Conservation (phyloP, 2,113 vertebrate species). For the Baryphthengus martii region DNA sequence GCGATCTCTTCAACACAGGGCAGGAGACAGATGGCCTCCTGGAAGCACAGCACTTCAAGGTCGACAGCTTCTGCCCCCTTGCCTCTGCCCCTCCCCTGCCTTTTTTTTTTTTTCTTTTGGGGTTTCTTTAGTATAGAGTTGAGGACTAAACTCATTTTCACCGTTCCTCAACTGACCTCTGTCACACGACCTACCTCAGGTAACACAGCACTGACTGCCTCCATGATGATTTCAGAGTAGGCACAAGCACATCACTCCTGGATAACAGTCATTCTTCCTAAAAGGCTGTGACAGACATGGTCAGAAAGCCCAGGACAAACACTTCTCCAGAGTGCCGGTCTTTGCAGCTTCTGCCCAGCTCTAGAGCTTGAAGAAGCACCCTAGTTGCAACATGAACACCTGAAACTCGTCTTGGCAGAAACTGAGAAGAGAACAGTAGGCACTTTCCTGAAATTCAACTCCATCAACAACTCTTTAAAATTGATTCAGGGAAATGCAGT, state of each 20-base stretch:
- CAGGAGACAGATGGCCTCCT: not conserved
- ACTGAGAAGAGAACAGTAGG: not conserved
- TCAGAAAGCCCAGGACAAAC: not conserved
- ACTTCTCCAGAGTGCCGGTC: not conserved
- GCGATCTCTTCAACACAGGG: not conserved
- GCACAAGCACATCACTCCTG: not conserved
- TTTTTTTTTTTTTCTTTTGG: fast-evolving
- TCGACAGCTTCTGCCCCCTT: not conserved
- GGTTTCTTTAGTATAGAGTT: not conserved
- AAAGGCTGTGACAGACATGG: not conserved
- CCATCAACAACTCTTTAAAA: not conserved
- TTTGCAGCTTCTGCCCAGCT: not conserved
- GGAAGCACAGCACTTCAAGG: not conserved
- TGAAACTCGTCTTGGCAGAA: not conserved
- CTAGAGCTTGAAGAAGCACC: not conserved
- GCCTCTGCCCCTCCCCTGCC: not conserved
- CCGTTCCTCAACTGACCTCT: not conserved
- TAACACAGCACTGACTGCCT: not conserved
- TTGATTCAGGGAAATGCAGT: not conserved
- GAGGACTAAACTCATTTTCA: not conserved
- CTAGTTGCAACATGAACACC: not conserved
- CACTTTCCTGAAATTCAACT: not conserved
- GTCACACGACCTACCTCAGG: not conserved
- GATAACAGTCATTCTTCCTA: not conserved
- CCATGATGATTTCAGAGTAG: not conserved